Evolutionary conservation across 2,888 invertebrate genomes (phyloP).

Genomic region (Lepidochitona cinerea): DNA sequence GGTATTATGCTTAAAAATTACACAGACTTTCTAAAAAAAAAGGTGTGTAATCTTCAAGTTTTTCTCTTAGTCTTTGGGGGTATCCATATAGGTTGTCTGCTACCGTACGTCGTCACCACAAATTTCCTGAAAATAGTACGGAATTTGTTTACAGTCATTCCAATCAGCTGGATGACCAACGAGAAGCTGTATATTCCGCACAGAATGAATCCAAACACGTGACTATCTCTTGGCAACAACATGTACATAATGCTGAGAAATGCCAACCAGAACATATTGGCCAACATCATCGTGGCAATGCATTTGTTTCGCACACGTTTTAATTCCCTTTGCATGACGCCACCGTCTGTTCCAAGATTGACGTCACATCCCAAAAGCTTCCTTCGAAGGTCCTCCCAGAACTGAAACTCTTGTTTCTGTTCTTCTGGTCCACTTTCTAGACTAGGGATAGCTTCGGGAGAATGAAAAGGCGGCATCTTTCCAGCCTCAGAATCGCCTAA

Average conservation of each 20-base stretch:
- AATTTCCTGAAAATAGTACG: constrained; percentile 33
- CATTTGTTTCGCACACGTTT: constrained; percentile 32
- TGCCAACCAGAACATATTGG: constrained; percentile 38
- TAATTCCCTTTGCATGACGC: constrained; percentile 20
- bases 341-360: constrained; percentile 29
- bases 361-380: constrained; percentile 32
- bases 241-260: constrained; percentile 37
- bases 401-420: constrained; percentile 23
- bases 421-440: background rate
- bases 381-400: constrained; percentile 35
- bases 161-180: constrained; percentile 40
- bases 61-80: background rate
- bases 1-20: background rate
- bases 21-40: too few species aligned
- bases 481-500: background rate
- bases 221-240: constrained; percentile 29
- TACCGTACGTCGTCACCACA: constrained; percentile 9
- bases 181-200: constrained; percentile 45
- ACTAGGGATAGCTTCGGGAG: background rate
- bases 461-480: background rate
- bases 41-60: too few species aligned
- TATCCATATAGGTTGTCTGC: background rate
- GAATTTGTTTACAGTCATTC: constrained; percentile 40
- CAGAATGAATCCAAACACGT: constrained; percentile 40
- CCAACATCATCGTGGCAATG: constrained; percentile 30